Conservation (phyloP, 1,140 invertebrate species). For the Cecropterus lyciades region DNA sequence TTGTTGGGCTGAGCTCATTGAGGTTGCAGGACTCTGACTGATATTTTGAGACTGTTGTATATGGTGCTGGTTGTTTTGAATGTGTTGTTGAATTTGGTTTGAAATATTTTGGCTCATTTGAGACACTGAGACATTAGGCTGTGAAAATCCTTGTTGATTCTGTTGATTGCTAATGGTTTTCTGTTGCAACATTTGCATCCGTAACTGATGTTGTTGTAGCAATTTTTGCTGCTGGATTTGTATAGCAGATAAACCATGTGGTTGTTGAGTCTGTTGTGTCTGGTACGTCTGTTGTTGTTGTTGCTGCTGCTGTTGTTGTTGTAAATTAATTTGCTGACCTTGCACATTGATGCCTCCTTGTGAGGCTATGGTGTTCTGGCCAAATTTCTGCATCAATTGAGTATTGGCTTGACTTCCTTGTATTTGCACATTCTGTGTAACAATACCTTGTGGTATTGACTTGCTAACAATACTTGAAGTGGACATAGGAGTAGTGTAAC, state of each 20-base stretch:
- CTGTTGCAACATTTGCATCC: constrained; percentile 80
- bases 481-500: constrained; percentile 68
- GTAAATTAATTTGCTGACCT: constrained; percentile 66
- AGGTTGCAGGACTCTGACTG: constrained; percentile 63
- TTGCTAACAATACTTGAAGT: constrained; percentile 74
- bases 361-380: constrained; percentile 67
- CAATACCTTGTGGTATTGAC: constrained; percentile 74
- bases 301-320: constrained; percentile 75
- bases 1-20: constrained; percentile 75
- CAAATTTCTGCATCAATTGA: constrained; percentile 75
- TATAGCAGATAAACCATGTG: constrained; percentile 75
- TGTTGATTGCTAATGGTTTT: constrained; percentile 59
- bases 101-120: constrained; percentile 75
- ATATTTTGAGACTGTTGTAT: constrained; percentile 72
- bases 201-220: constrained; percentile 78
- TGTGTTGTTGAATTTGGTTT: constrained; percentile 71
- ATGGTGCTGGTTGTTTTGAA: constrained; percentile 68
- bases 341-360: constrained; percentile 70
- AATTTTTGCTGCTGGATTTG: constrained; percentile 81
- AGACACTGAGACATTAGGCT: constrained; percentile 65
- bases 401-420: constrained; percentile 73
- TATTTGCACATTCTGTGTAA: constrained; percentile 78
- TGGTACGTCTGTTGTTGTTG: constrained; percentile 60
- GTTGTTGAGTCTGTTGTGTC: constrained; percentile 44
- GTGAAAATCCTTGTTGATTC: constrained; percentile 76